Percentiles rank a stretch among this genome's conserved stretches.
Evolutionary conservation across 2,888 invertebrate genomes (phyloP).

Genomic region (Peribatodes rhomboidaria): DNA sequence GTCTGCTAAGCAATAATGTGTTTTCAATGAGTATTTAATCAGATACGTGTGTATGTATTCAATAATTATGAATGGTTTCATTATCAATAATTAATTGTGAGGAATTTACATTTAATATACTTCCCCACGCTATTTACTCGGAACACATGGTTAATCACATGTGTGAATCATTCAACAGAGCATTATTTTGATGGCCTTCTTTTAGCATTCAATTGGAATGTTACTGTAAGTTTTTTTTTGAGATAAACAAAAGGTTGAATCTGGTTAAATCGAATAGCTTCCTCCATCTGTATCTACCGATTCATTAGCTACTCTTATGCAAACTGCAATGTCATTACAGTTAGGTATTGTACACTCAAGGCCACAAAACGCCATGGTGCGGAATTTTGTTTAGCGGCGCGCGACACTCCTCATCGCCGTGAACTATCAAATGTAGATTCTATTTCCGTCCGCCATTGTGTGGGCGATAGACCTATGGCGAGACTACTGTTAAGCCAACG

Average conservation of each 20-base stretch:
- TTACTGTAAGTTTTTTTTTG: not conserved
- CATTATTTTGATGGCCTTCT: not conserved
- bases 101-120: constrained; percentile 15
- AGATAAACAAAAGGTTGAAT: not conserved
- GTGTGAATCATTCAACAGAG: not conserved
- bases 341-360: too few relatives aligned
- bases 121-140: not conserved
- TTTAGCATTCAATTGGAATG: not conserved
- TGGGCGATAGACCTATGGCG: too few relatives aligned
- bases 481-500: too few relatives aligned
- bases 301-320: not conserved
- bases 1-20: constrained; percentile 17
- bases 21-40: constrained; percentile 22
- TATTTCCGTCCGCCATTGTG: too few relatives aligned
- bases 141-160: constrained; percentile 4
- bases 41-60: not conserved
- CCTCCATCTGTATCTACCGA: too few relatives aligned
- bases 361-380: too few relatives aligned
- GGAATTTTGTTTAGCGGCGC: too few relatives aligned
- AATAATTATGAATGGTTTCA: constrained; percentile 23
- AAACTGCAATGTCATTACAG: not conserved
- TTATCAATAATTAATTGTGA: constrained; percentile 16
- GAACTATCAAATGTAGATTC: too few relatives aligned
- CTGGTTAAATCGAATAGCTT: not conserved
- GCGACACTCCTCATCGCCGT: too few relatives aligned